A percentile compares a stretch with the other conserved stretches of the same genome.
Evolutionary conservation across 2,888 invertebrate species (phyloP).

Genomic region (Ophioninae sp.): DNA sequence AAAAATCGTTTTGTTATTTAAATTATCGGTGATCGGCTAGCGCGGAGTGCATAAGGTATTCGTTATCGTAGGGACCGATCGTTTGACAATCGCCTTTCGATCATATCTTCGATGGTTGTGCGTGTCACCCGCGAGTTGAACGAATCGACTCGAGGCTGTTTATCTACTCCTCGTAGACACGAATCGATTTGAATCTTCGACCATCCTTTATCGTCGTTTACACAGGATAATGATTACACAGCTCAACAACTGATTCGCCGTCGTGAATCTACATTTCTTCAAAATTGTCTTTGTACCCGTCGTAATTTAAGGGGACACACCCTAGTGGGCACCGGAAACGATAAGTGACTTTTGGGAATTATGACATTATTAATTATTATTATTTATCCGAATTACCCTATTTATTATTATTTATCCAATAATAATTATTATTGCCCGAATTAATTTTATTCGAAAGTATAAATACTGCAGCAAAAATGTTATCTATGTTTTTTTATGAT

Average conservation of each 20-base stretch:
- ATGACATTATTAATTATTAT: too few species aligned
- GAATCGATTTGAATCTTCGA: neutral
- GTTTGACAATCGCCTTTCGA: conserved; percentile 11
- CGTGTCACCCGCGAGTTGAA: neutral
- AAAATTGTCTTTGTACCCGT: too few species aligned
- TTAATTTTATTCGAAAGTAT: too few species aligned
- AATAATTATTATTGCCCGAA: too few species aligned
- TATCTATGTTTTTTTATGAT: too few species aligned
- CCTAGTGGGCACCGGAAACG: too few species aligned
- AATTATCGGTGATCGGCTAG: conserved; percentile 63
- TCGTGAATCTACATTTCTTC: too few species aligned
- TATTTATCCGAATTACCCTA: too few species aligned
- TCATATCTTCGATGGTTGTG: neutral
- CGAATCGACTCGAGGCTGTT: neutral
- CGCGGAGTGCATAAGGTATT: conserved; percentile 62
- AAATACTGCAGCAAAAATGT: too few species aligned
- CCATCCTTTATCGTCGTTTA: neutral
- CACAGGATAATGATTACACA: neutral
- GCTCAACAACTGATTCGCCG: neutral
- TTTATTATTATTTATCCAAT: too few species aligned
- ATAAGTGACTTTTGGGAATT: too few species aligned
- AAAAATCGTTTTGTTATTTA: conserved; percentile 72
- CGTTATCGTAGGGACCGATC: conserved; percentile 63
- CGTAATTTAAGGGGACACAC: too few species aligned
- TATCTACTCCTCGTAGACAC: neutral